A percentile compares a stretch with the other conserved stretches of the same genome.
Evolutionary conservation across 2,888 invertebrate genomes (phyloP).

Genomic region (Tetragonisca angustula): DNA sequence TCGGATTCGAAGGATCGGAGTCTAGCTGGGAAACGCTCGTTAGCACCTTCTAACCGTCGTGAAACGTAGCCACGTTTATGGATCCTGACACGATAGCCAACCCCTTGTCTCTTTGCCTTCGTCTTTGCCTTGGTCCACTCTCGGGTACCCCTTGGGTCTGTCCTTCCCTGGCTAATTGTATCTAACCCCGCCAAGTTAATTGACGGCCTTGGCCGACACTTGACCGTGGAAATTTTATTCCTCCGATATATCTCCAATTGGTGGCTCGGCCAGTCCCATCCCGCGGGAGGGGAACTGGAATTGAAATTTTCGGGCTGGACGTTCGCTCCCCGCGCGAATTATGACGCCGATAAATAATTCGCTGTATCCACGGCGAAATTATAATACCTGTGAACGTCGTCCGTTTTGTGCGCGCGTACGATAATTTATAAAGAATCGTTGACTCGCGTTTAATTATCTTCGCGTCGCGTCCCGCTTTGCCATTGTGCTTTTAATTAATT

Average conservation of each 20-base stretch:
- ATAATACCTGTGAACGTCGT: constrained; percentile 57
- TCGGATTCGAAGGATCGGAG: constrained; percentile 69
- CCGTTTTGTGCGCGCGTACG: constrained; percentile 37
- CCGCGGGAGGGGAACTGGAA: constrained; percentile 12
- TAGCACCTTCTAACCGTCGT: constrained; percentile 77
- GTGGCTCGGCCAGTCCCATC: not conserved
- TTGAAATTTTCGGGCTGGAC: constrained; percentile 27
- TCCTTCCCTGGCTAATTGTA: constrained; percentile 64
- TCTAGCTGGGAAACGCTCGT: constrained; percentile 76
- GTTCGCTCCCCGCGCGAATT: constrained; percentile 32
- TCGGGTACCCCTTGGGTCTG: not conserved
- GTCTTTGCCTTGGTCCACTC: constrained; percentile 18
- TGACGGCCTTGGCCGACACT: constrained; percentile 69
- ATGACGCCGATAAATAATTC: constrained; percentile 51
- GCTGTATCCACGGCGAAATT: constrained; percentile 44
- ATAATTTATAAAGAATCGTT: constrained; percentile 60
- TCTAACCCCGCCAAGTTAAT: constrained; percentile 70
- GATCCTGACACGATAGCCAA: constrained; percentile 58
- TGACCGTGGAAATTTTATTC: constrained; percentile 36
- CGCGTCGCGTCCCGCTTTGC: constrained; percentile 37
- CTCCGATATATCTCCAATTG: not conserved
- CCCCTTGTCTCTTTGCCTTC: constrained; percentile 16
- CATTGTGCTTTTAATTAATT: constrained; percentile 54
- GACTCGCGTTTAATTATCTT: constrained; percentile 51
- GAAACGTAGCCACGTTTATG: constrained; percentile 68